A percentile compares a stretch with the other conserved stretches of the same genome.
phyloP scores from a whole-genome alignment of 2,888 invertebrate genomes.

The Caenorhabditis virilis region DNA sequence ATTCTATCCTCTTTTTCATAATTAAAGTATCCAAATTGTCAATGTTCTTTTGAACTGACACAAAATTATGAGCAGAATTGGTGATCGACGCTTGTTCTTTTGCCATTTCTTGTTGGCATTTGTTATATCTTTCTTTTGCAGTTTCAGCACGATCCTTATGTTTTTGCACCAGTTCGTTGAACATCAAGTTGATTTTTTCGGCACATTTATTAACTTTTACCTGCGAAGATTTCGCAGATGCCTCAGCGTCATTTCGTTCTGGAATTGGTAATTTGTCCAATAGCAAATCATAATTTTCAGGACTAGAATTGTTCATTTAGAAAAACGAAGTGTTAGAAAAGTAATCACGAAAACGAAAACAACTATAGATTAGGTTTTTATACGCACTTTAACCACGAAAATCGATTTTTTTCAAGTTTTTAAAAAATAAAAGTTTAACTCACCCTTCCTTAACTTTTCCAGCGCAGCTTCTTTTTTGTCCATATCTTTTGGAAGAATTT shows the following conservation, averaged over 20 bases:
- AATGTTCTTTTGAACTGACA: background rate
- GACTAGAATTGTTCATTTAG: no score
- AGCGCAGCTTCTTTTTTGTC: background rate
- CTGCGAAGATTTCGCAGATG: background rate
- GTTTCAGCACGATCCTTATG: constrained; percentile 72
- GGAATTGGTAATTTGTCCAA: no score
- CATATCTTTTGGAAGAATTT: constrained; percentile 42
- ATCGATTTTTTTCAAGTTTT: no score
- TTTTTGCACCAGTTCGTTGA: constrained; percentile 66
- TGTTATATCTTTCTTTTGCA: constrained; percentile 62
- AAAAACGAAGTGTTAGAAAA: no score
- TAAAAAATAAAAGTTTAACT: no score
- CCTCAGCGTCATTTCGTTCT: constrained; percentile 1
- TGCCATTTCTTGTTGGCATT: constrained; percentile 73
- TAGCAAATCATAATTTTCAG: no score
- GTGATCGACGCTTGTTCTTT: constrained; percentile 71
- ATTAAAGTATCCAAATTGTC: background rate
- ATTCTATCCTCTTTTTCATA: constrained; percentile 3
- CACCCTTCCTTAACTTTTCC: background rate
- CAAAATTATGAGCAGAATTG: constrained; percentile 69
- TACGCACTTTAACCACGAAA: no score
- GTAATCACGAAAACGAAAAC: no score
- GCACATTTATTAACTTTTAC: background rate
- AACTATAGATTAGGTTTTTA: no score
- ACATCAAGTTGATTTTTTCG: constrained; percentile 7